Conservation (phyloP, 2,113 vertebrate species). For the Oreochromis niloticus region DNA sequence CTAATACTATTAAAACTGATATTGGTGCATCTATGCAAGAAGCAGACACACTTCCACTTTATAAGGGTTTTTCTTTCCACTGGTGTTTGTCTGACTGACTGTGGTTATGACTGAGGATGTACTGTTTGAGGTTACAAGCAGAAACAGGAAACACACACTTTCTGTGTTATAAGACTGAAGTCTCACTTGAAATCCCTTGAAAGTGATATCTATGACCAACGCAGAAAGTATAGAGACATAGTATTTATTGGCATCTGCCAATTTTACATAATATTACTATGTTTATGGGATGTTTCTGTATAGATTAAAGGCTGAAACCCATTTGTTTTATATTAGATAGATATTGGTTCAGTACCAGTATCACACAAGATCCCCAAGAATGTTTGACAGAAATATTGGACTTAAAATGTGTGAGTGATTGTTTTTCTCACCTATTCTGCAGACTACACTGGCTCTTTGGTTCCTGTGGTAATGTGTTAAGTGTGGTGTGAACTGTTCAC, state of each 20-base stretch:
- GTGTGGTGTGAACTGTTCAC: neutral
- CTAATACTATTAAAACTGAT: accelerated
- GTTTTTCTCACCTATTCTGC: neutral
- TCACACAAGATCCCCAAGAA: accelerated
- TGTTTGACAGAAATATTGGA: neutral
- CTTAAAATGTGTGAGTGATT: neutral
- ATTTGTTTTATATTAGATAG: neutral
- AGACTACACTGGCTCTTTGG: accelerated
- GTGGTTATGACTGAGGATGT: neutral
- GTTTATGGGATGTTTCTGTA: neutral
- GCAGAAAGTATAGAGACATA: neutral
- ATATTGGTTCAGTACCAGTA: accelerated
- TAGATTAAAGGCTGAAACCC: neutral
- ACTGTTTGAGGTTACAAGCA: neutral
- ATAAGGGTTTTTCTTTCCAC: neutral
- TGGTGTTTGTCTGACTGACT: neutral
- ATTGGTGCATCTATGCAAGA: neutral
- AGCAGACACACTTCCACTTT: accelerated
- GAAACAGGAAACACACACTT: neutral
- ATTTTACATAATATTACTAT: neutral
- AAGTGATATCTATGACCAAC: neutral
- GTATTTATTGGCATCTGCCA: neutral
- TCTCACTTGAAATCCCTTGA: neutral
- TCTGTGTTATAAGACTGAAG: neutral
- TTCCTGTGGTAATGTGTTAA: neutral